phyloP scores from a whole-genome alignment of 2,888 invertebrate species.

The Papilio gigon region DNA sequence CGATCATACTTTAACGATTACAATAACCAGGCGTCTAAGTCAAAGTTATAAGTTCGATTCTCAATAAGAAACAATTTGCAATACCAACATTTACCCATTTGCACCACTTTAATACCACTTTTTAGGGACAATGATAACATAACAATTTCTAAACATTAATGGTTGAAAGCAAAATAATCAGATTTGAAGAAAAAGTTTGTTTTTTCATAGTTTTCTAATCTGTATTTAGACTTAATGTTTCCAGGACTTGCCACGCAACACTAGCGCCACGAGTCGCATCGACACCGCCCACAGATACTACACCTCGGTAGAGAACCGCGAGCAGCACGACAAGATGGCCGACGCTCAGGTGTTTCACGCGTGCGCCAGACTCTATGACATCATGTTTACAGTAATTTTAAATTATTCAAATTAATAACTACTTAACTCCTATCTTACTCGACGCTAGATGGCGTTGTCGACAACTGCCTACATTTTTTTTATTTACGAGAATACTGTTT shows the following conservation, averaged over 20 bases:
- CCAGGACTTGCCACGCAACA: conserved; percentile 67
- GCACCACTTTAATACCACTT: background rate
- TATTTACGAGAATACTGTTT: background rate
- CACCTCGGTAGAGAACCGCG: conserved; percentile 67
- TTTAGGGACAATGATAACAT: background rate
- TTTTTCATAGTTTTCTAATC: too few relatives aligned
- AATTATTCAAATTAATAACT: background rate
- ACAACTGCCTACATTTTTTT: too few relatives aligned
- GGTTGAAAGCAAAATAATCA: too few relatives aligned
- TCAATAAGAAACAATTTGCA: background rate
- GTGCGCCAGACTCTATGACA: conserved; percentile 66
- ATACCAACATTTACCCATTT: background rate
- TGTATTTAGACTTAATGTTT: too few relatives aligned
- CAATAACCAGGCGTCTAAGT: background rate
- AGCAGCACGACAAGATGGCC: conserved; percentile 75
- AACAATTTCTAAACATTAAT: too few relatives aligned
- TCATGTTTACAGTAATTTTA: conserved; percentile 63
- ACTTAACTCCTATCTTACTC: background rate
- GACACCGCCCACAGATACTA: conserved; percentile 71
- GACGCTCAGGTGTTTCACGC: conserved; percentile 73
- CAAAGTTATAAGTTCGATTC: background rate
- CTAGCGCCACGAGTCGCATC: conserved; percentile 57
- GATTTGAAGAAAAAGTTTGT: too few relatives aligned
- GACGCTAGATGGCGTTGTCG: conserved; percentile 6
- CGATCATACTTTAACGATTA: background rate